Base-by-base conservation (phyloP, 2,888 invertebrate species). In the Buathra laborator region DNA sequence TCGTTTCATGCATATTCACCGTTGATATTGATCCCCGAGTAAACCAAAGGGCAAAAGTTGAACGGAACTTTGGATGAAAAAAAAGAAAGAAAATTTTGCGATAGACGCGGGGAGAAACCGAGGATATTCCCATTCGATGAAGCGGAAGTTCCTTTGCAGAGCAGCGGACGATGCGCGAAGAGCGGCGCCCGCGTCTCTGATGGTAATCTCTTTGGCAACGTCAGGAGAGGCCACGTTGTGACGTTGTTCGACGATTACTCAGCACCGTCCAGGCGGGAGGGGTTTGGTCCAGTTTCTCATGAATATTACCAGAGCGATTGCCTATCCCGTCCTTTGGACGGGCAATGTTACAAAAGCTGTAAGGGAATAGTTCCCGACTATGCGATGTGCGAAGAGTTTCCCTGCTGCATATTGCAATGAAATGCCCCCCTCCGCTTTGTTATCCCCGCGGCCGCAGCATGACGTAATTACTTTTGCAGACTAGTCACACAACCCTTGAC, bases 211-310 rank as follows among this genome's bases (percentile, higher is more conserved):
- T 66, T 66, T 71, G 53, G 78, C 74, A 78, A 72, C 82, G 85
- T 79, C 48, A 74, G 9, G 37, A 37, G 37, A 37, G 64, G 56
- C 51, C 64, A 81, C 59, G 77, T 37, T 37, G 53, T 66, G 71
- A 81, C 80, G 86, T 87, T 87, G 84, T 86, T 84, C 75, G 79
- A 85, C 86, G 85, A 88, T 86, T 85, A 85, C 81, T 86, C 83
- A 68, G 82, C 76, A 43, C 24, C 43, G 66, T 77, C 59, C 53
- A 70, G 32, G 32, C 62, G 67, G 56, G 37, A 37, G 6, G 37
- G 37, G 37, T 37, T 62, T 48, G 66, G 83, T 85, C 81, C 83
- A 83, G 86, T 81, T 80, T 79, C 86, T 88, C 87, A 87, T 88
- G 88, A 87, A 88, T 88, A 88, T 87, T 88, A 83, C 84, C 48